Evolutionary conservation across 2,888 invertebrate genomes (phyloP), one percentile per base, ranked within the genome.

Genomic region (Archaeoteleia sp.): DNA sequence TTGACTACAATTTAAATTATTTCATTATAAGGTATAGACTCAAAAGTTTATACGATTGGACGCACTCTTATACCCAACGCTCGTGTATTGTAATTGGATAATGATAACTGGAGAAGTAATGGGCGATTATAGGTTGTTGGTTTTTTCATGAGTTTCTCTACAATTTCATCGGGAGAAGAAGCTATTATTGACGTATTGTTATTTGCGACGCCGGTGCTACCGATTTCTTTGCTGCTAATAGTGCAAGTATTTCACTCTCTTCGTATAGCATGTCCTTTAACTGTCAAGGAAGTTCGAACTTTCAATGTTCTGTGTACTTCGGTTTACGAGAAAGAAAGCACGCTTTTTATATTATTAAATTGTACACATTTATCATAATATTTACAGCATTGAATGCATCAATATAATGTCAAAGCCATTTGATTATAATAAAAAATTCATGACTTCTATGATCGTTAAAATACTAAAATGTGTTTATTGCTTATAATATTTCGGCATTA

Each of bases 1-100:
- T 67, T 61, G 61, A 51, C 51, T 37, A 46, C 61, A 46, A 61
- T 67, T 67, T 55, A 40, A 51, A 67, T 67, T 67, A 51, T 61
- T 61, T 57, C 49, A 67, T 67, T 67, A 53, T 25, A 53, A 51
- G 57, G 61, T 61, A 61, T 61, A 40, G 61, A 17, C 42, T 60
- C 30, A 43, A 39, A 57, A 49, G 61, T 49, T 61, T 60, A 55
- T 61, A 43, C 8, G 55, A 60, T 55, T 55, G 55, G 48, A 55
- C 43, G 32, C 15, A 20, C 40, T 25, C 39, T 42, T 60, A 37
- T 29, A 34, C 29, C 20, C 6, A 7, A 29, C 35, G 45, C 17
- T 10, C 12, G 32, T 20, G 20, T 40, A 54, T 58, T 54, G 46
- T 58, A 66, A 66, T 66, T 66, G 54, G 66, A 66, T 66, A 54